Evolutionary conservation across 2,797 vertebrate species (phyloP).

Genomic region (Nyctalus aviator): DNA sequence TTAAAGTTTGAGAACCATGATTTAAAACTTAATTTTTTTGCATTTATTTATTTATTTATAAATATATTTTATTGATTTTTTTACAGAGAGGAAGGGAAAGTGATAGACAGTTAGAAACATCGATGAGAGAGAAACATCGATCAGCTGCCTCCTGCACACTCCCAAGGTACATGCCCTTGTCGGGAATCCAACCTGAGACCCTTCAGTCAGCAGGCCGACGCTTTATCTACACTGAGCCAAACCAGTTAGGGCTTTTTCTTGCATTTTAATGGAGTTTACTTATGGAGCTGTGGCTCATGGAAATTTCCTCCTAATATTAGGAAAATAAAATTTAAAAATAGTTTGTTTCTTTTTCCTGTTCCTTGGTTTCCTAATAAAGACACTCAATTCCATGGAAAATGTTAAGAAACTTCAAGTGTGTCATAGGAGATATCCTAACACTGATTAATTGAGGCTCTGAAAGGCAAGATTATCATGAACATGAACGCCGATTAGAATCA

Average conservation of each 20-base stretch:
- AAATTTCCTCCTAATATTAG: constrained; percentile 71
- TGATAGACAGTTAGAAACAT: too few relatives aligned
- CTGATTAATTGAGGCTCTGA: not conserved
- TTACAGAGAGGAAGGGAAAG: too few relatives aligned
- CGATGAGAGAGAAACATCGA: too few relatives aligned
- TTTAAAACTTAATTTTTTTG: constrained; percentile 50
- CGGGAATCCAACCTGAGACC: too few relatives aligned
- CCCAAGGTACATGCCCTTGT: too few relatives aligned
- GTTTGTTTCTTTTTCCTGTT: constrained; percentile 66
- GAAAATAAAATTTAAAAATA: constrained; percentile 73
- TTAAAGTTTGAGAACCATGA: not conserved
- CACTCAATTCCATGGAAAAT: constrained; percentile 66
- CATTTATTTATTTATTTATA: too few relatives aligned
- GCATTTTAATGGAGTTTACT: constrained; percentile 57
- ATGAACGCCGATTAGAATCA: constrained; percentile 10
- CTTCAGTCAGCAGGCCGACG: too few relatives aligned
- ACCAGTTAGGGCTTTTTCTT: too few relatives aligned
- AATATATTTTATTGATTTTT: too few relatives aligned
- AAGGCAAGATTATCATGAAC: not conserved
- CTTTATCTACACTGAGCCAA: too few relatives aligned
- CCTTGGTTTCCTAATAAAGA: constrained; percentile 42
- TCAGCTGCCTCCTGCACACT: too few relatives aligned
- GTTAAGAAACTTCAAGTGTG: constrained; percentile 33
- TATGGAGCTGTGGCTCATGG: constrained; percentile 55
- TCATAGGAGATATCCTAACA: constrained; percentile 10